Base-by-base conservation (phyloP, 2,113 vertebrate genomes). In the Cyprinodon variegatus region DNA sequence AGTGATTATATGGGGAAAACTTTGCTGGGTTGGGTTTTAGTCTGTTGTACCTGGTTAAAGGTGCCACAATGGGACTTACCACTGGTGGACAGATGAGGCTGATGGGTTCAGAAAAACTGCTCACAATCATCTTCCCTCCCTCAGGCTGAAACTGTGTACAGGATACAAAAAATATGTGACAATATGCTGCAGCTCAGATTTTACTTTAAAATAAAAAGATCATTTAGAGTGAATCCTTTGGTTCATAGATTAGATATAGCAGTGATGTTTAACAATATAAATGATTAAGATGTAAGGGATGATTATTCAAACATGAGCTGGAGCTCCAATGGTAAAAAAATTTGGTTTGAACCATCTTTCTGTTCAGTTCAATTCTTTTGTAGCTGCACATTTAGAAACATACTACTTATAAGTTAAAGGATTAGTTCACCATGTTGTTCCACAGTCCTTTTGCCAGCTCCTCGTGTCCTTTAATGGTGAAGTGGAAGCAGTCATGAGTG, bases 401-500 rank as follows among this genome's bases (percentile, higher is more conserved):
- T 41, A 29, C 29, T 29, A 29, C 29, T 29, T 29, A 29, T 29
- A 29, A 45, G 36, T n/a, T 17, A 2, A n/a, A 61, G 13, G 69
- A 14, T 22, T 14, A 57, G 61, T 72, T 87, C 79, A 96, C 95
- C 94, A 96, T 96, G 87, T 96, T 96, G 90, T 96, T 96, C 95
- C 95, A 96, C 29, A 96, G 89, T 14, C 91, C 94, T 67, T 94
- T 95, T 63, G 95, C 94, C 83, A 96, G 86, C 89, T 94, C 93
- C 79, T 95, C 94, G 0, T 96, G 95, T 20, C 95, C 95, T 83
- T 95, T 95, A 11, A 95, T 93, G 78, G 93, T 94, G 84, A 95
- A 94, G 87, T 96, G 95, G 89, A 96, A 95, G 77, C 95, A 96
- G 90, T 95, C 94, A 1, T 93, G 93, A 20, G 93, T 92, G 83